Conservation (phyloP, 30 jellyfish, hydroid and myxozoan species). For the Cassiopea xamachana region DNA sequence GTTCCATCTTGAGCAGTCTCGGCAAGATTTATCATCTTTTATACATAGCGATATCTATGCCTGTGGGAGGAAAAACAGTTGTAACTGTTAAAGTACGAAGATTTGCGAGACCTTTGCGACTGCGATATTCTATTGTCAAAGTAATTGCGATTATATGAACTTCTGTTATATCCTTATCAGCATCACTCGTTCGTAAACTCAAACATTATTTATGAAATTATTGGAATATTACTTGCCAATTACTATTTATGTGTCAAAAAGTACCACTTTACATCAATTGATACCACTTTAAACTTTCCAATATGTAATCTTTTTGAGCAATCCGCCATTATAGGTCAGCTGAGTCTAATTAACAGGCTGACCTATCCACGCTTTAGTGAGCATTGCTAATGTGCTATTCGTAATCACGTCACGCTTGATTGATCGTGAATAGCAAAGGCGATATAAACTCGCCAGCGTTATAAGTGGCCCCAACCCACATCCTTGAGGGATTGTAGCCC, state of each 20-base stretch:
- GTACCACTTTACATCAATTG: no score
- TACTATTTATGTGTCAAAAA: no score
- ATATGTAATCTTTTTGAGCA: background rate
- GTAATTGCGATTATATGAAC: no score
- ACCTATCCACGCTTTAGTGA: constrained; percentile 36
- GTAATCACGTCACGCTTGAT: constrained; percentile 12
- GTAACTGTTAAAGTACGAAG: background rate
- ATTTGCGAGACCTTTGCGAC: no score
- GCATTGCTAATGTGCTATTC: constrained; percentile 16
- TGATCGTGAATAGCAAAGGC: background rate
- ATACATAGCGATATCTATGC: background rate
- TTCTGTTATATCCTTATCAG: no score
- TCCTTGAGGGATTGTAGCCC: background rate
- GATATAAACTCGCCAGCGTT: background rate
- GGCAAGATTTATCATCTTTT: background rate
- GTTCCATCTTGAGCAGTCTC: background rate
- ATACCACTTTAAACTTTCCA: background rate
- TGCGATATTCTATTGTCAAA: no score
- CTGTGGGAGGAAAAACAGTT: background rate
- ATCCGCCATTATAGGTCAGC: constrained; percentile 44
- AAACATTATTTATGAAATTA: no score
- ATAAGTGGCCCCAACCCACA: background rate
- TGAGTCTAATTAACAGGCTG: background rate
- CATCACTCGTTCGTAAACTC: no score
- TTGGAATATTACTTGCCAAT: no score